A percentile compares a stretch with the other conserved stretches of the same genome.
phyloP scores from a whole-genome alignment of 2,797 vertebrate species.

The Premnoplex brunnescens region DNA sequence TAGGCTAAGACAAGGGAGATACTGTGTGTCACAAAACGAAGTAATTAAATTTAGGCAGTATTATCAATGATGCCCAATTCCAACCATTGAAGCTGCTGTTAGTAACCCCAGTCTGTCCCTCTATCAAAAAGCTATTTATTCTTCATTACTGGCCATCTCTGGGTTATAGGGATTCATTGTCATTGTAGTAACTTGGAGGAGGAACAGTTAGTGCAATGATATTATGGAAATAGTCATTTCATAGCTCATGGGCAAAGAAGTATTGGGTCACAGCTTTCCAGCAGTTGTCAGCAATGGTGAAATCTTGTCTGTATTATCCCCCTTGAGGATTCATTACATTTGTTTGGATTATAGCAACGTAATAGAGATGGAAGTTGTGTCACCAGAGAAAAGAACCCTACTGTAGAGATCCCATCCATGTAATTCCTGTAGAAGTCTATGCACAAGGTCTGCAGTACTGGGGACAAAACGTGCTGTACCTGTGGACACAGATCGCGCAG shows the following conservation, averaged over 20 bases:
- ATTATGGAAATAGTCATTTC: slow-evolving; percentile 48
- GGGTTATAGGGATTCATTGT: slow-evolving; percentile 49
- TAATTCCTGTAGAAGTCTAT: neutral
- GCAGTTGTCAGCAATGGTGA: neutral
- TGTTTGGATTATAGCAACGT: neutral
- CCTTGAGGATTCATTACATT: neutral
- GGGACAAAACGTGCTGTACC: fast-evolving
- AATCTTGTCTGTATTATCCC: neutral
- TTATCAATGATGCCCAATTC: slow-evolving; percentile 48
- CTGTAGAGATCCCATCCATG: neutral
- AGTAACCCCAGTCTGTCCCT: slow-evolving; percentile 40
- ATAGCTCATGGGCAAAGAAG: slow-evolving; percentile 21
- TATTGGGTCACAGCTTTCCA: neutral
- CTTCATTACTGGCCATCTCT: slow-evolving; percentile 54
- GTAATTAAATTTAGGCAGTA: slow-evolving; percentile 56
- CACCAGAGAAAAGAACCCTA: neutral
- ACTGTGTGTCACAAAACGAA: slow-evolving; percentile 9
- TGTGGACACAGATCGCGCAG: neutral
- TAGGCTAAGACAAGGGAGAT: slow-evolving; percentile 31
- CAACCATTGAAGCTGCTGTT: neutral
- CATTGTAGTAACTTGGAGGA: slow-evolving; percentile 36
- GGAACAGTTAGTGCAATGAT: slow-evolving; percentile 13
- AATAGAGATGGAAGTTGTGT: neutral
- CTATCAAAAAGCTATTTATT: slow-evolving; percentile 63
- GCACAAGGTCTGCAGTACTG: neutral